These are phyloP conservation scores for Archips crataeganus DNA, from an alignment of 2,888 invertebrate genomes.

Conservation along the genomic window DNA sequence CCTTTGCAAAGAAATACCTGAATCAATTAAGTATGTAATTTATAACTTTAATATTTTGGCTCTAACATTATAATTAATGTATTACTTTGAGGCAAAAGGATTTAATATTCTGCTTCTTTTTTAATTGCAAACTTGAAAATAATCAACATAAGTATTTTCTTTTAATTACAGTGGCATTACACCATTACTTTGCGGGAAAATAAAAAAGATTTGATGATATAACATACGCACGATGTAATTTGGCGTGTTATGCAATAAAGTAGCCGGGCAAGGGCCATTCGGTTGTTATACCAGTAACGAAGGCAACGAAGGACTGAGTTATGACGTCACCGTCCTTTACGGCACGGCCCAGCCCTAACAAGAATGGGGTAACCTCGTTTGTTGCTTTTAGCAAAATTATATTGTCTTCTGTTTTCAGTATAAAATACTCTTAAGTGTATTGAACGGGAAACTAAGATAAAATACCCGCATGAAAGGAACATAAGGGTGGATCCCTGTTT, in stretches of 20 bases:
- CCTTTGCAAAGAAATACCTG: no score
- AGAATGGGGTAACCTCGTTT: constrained; percentile 34
- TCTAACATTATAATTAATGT: no score
- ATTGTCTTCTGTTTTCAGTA: constrained; percentile 24
- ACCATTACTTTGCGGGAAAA: no score
- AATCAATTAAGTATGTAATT: no score
- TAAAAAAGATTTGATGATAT: constrained; percentile 6
- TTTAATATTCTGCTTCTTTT: no score
- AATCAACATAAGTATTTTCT: no score
- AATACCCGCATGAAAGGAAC: not conserved
- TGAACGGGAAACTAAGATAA: constrained; percentile 4
- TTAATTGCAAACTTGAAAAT: no score
- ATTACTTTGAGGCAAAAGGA: no score
- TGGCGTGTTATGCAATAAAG: constrained; percentile 24
- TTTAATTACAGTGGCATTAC: no score
- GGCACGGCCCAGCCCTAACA: constrained; percentile 24
- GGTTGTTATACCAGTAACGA: constrained; percentile 27
- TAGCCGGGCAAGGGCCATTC: constrained; percentile 17
- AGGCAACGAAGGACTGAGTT: constrained; percentile 30
- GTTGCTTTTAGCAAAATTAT: constrained; percentile 38
- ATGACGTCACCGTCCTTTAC: constrained; percentile 36
- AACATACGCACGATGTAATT: constrained; percentile 8
- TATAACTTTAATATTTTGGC: no score
- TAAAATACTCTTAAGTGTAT: constrained; percentile 8
- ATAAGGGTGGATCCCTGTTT: no score